phyloP scores from a whole-genome alignment of 2,113 vertebrate species.

The Vidua macroura region DNA sequence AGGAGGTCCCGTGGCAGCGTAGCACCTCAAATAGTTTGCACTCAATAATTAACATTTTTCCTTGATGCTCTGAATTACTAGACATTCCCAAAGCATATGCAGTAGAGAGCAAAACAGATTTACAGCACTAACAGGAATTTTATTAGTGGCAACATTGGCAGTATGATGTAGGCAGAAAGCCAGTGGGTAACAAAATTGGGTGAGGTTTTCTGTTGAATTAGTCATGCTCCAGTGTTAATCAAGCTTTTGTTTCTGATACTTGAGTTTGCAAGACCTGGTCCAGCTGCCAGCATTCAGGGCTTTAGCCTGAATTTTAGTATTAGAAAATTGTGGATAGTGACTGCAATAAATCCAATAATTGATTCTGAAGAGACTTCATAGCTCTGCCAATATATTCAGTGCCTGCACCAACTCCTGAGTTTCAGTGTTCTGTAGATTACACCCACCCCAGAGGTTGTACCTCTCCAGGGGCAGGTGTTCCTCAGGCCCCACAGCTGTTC shows the following conservation, averaged over 20 bases:
- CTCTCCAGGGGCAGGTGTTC: neutral
- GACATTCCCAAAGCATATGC: conserved; percentile 27
- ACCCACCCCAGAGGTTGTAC: neutral
- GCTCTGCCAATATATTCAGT: neutral
- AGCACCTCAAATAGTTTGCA: conserved; percentile 15
- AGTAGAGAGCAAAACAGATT: conserved; percentile 25
- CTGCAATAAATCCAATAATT: neutral
- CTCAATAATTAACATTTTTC: conserved; percentile 48
- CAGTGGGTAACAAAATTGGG: neutral
- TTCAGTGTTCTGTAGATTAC: neutral
- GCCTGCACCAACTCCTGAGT: neutral
- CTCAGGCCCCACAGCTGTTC: neutral
- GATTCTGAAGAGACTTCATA: neutral
- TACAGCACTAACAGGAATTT: neutral
- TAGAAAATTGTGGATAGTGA: neutral
- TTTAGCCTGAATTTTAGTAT: neutral
- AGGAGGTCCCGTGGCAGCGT: neutral
- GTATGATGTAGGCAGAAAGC: neutral
- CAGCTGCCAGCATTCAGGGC: neutral
- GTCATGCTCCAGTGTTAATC: neutral
- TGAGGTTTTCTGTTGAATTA: neutral
- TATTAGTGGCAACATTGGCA: conserved; percentile 13
- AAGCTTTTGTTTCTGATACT: neutral
- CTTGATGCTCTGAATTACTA: conserved; percentile 47
- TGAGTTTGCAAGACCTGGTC: neutral